Conservation (phyloP, 2,888 invertebrate species). For the Nezara viridula region DNA sequence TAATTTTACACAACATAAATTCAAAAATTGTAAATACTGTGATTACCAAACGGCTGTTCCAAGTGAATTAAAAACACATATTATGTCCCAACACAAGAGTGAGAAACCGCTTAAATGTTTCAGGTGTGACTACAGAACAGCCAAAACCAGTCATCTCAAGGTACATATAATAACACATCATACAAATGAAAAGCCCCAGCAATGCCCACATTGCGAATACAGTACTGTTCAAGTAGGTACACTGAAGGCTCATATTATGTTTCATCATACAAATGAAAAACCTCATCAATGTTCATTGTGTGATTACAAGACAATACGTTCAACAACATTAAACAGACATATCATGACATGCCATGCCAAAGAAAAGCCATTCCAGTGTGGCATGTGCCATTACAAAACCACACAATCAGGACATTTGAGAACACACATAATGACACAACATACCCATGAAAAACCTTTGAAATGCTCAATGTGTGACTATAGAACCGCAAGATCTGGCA, state of each 20-base stretch:
- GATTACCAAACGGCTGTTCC: background rate
- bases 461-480: conserved; percentile 44
- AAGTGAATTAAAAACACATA: conserved; percentile 21
- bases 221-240: conserved; percentile 22
- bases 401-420: background rate
- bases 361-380: conserved; percentile 9
- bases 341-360: conserved; percentile 15
- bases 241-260: conserved; percentile 42
- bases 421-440: conserved; percentile 51
- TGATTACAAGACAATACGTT: conserved; percentile 9
- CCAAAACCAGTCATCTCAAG: conserved; percentile 19
- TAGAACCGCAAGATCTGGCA: conserved; percentile 28
- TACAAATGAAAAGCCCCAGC: conserved; percentile 35
- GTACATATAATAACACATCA: conserved; percentile 48
- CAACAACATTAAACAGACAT: conserved; percentile 22
- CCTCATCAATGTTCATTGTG: conserved; percentile 47
- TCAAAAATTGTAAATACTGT: conserved; percentile 21
- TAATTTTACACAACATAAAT: conserved; percentile 2
- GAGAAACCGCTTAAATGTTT: conserved; percentile 50
- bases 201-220: conserved; percentile 53
- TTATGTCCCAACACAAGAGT: conserved; percentile 23
- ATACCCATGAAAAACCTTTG: conserved; percentile 15
- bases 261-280: conserved; percentile 45
- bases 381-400: conserved; percentile 14
- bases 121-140: conserved; percentile 24